phyloP scores from a whole-genome alignment of 2,113 vertebrate genomes.

The Campylomormyrus tamandua region DNA sequence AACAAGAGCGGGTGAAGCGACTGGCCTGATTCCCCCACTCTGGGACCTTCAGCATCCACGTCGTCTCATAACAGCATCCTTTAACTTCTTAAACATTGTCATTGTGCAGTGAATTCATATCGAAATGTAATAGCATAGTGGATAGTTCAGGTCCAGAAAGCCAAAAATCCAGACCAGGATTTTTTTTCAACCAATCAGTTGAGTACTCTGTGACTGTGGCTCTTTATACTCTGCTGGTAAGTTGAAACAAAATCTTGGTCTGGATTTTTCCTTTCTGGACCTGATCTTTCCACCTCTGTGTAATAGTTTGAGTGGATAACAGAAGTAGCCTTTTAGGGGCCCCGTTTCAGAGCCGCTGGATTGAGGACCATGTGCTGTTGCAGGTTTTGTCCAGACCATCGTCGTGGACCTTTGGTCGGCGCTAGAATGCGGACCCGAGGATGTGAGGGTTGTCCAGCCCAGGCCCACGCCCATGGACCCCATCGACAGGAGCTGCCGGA shows the following conservation, averaged over 20 bases:
- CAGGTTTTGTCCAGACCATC: constrained; percentile 79
- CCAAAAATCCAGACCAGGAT: not conserved
- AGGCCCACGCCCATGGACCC: constrained; percentile 79
- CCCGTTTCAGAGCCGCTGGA: not conserved
- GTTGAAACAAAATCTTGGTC: not conserved
- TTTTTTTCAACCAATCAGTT: not conserved
- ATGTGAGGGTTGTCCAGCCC: constrained; percentile 69
- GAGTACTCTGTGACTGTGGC: not conserved
- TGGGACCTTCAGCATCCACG: not conserved
- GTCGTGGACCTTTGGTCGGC: constrained; percentile 78
- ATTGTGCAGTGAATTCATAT: not conserved
- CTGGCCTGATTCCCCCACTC: not conserved
- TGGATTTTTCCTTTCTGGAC: not conserved
- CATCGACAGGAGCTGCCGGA: constrained; percentile 83
- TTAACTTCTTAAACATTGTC: not conserved
- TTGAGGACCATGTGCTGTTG: not conserved
- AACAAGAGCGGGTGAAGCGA: not conserved
- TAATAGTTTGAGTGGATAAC: not conserved
- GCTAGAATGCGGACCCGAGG: constrained; percentile 83
- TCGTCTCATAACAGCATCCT: not conserved
- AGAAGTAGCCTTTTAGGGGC: not conserved
- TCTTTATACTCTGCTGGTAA: not conserved
- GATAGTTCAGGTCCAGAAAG: not conserved
- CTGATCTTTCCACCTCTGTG: not conserved
- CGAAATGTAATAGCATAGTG: not conserved